Conservation (phyloP, 2,797 vertebrate species). For the Spea hammondii region DNA sequence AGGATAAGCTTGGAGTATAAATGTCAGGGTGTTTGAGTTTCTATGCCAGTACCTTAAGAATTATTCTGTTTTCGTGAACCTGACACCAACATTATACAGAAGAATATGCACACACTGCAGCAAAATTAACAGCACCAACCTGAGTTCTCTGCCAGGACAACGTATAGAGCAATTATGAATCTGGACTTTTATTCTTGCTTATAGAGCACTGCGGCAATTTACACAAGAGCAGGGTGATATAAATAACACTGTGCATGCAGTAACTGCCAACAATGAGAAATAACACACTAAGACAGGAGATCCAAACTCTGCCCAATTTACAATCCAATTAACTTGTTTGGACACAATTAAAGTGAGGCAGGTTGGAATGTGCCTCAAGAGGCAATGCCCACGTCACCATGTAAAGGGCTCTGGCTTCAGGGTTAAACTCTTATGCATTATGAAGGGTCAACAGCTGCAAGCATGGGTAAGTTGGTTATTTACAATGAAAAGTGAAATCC, state of each 20-base stretch:
- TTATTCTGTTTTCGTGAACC: not conserved
- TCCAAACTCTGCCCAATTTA: not conserved
- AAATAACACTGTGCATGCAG: not conserved
- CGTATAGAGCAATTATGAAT: not conserved
- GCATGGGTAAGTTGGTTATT: no score
- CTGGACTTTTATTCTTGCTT: not conserved
- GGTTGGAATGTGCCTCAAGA: not conserved
- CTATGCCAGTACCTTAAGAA: not conserved
- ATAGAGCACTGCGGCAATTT: not conserved
- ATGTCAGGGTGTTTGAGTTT: not conserved
- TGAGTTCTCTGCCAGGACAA: slow-evolving; percentile 1
- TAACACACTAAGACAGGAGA: not conserved
- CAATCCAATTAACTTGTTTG: slow-evolving; percentile 3
- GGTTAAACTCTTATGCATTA: no score
- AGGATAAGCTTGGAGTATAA: no score
- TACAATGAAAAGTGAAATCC: no score
- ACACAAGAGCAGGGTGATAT: not conserved
- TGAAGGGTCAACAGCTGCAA: no score
- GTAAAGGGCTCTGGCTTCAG: no score
- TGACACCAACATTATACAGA: not conserved
- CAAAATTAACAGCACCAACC: not conserved
- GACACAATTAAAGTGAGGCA: slow-evolving; percentile 5
- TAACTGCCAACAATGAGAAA: not conserved
- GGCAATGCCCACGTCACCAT: not conserved
- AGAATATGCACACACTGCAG: not conserved